Percentiles rank a stretch among this genome's conserved stretches.
phyloP scores from a whole-genome alignment of 2,113 vertebrate species.

The Seriola dumerili region DNA sequence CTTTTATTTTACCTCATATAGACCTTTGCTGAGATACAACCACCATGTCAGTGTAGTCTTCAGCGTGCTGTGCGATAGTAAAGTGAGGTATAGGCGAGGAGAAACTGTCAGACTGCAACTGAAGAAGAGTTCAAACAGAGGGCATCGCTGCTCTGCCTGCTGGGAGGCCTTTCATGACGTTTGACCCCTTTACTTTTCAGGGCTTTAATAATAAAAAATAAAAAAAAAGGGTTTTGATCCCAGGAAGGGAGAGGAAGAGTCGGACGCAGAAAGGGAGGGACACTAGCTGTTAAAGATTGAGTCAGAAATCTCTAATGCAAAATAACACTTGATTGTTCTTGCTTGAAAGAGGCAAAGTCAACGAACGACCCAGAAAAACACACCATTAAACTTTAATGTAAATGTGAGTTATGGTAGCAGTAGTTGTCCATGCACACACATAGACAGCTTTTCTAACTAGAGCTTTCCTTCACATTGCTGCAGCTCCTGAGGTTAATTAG shows the following conservation, averaged over 20 bases:
- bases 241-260: neutral
- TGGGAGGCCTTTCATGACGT: constrained; percentile 30
- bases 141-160: constrained; percentile 52
- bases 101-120: constrained; percentile 43
- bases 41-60: neutral
- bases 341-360: neutral
- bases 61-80: neutral
- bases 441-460: neutral
- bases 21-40: neutral
- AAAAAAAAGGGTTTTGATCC: neutral
- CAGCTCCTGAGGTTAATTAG: constrained; percentile 64
- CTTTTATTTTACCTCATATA: neutral
- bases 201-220: constrained; percentile 14
- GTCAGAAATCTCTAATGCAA: neutral
- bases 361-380: neutral
- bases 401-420: neutral
- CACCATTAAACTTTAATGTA: constrained; percentile 14
- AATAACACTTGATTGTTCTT: neutral
- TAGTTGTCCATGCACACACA: neutral
- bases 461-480: constrained; percentile 18
- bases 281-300: neutral
- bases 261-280: no score
- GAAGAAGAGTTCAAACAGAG: constrained; percentile 68
- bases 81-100: constrained; percentile 7
- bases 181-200: constrained; percentile 57